phyloP scores from a whole-genome alignment of 2,113 vertebrate species.

The Strix aluco region DNA sequence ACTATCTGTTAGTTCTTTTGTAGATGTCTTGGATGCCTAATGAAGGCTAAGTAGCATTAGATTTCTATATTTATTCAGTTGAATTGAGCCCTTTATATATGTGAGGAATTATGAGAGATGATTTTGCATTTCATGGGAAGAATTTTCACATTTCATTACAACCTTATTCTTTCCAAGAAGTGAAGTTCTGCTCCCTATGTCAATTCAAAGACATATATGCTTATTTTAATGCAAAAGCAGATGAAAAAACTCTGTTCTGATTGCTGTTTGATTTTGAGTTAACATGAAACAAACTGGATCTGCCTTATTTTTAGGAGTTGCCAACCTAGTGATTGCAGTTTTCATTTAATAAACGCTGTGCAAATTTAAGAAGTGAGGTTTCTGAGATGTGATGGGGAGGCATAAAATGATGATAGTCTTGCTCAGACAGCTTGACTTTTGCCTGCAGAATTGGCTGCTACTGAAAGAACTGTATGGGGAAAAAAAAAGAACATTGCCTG shows the following conservation, averaged over 20 bases:
- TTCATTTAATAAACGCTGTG: background rate
- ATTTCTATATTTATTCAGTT: background rate
- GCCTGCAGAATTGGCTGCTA: background rate
- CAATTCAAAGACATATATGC: background rate
- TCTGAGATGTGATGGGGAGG: background rate
- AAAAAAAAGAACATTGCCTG: rapidly evolving
- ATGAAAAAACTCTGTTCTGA: background rate
- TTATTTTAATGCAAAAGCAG: background rate
- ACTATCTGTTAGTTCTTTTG: background rate
- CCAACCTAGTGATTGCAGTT: background rate
- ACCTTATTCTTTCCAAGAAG: background rate
- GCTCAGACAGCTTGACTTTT: background rate
- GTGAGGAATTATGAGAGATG: background rate
- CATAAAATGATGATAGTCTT: background rate
- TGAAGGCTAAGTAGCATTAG: background rate
- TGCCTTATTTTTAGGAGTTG: background rate
- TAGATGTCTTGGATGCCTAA: background rate
- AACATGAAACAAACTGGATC: background rate
- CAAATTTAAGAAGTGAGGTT: background rate
- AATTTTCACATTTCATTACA: background rate
- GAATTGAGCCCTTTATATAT: background rate
- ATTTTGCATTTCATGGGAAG: background rate
- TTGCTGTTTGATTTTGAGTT: background rate
- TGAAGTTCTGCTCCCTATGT: background rate
- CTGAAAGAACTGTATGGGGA: background rate